Evolutionary conservation across 2,113 vertebrate genomes (phyloP).

Genomic region (Echinops telfairi): DNA sequence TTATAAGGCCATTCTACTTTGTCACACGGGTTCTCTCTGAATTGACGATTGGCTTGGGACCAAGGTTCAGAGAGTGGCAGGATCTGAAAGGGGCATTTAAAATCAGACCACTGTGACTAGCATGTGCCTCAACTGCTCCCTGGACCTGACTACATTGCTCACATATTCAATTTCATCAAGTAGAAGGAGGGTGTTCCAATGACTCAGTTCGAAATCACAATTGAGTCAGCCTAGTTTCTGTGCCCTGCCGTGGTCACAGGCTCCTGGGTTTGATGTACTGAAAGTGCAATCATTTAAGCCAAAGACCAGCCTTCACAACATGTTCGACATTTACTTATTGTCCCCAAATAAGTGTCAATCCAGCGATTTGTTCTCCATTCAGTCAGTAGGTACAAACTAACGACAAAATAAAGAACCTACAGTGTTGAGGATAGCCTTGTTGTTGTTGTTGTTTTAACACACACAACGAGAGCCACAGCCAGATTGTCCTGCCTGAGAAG

Average conservation of each 20-base stretch:
- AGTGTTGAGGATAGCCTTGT: not conserved
- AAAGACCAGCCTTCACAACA: constrained; percentile 18
- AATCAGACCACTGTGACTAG: not conserved
- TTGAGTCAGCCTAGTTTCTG: not conserved
- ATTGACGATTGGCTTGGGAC: not conserved
- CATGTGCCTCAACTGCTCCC: not conserved
- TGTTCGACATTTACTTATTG: constrained; percentile 26
- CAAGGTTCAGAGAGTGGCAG: not conserved
- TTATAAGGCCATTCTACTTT: too few species aligned
- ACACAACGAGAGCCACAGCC: not conserved
- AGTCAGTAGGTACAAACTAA: not conserved
- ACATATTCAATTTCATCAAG: not conserved
- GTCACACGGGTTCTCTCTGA: not conserved
- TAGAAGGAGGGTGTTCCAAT: not conserved
- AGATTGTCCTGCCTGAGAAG: not conserved
- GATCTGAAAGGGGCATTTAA: not conserved
- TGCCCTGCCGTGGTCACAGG: not conserved
- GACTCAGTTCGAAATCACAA: not conserved
- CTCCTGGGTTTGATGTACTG: not conserved
- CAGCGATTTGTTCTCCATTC: constrained; percentile 42
- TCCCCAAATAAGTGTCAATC: constrained; percentile 57
- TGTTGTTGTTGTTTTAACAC: not conserved
- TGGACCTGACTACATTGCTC: not conserved
- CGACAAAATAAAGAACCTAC: not conserved
- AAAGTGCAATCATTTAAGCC: constrained; percentile 32